Conservation (phyloP, 2,888 invertebrate genomes). For the Ochropleura leucogaster region DNA sequence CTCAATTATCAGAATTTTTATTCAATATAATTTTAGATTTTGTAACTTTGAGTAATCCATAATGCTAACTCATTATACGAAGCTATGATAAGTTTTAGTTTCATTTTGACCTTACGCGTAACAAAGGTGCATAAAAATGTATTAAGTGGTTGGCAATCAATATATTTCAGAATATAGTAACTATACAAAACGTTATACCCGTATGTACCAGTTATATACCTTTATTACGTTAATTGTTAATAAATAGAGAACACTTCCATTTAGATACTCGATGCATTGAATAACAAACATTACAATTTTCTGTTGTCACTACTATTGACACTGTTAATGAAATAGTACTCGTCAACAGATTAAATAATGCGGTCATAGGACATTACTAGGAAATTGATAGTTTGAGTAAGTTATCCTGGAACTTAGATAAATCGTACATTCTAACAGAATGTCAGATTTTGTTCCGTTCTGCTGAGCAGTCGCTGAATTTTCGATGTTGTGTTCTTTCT, state of each 20-base stretch:
- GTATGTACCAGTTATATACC: slow-evolving; percentile 64
- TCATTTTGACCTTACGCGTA: slow-evolving; percentile 64
- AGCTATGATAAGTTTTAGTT: slow-evolving; percentile 63
- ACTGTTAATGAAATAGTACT: slow-evolving; percentile 69
- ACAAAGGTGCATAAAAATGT: slow-evolving; percentile 64
- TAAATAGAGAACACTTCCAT: slow-evolving; percentile 61
- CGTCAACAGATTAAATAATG: slow-evolving; percentile 66
- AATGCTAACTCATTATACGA: slow-evolving; percentile 67
- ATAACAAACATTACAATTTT: slow-evolving; percentile 52
- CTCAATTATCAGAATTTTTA: slow-evolving; percentile 60
- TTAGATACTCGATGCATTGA: slow-evolving; percentile 52
- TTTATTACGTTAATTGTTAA: slow-evolving; percentile 68
- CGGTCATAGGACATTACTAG: slow-evolving; percentile 54
- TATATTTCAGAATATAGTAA: slow-evolving; percentile 65
- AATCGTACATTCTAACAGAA: slow-evolving; percentile 34
- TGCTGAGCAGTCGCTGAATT: slow-evolving; percentile 27
- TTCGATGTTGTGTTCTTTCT: slow-evolving; percentile 40
- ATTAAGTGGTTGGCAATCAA: slow-evolving; percentile 60
- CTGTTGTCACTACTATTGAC: slow-evolving; percentile 75
- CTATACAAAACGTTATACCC: slow-evolving; percentile 66
- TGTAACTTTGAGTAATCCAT: slow-evolving; percentile 63
- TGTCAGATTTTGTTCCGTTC: slow-evolving; percentile 20
- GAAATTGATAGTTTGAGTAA: slow-evolving; percentile 55
- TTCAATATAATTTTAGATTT: slow-evolving; percentile 63
- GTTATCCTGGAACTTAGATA: slow-evolving; percentile 42